Evolutionary conservation across 2,888 invertebrate genomes (phyloP).

Genomic region (Petrophora chlorosata): DNA sequence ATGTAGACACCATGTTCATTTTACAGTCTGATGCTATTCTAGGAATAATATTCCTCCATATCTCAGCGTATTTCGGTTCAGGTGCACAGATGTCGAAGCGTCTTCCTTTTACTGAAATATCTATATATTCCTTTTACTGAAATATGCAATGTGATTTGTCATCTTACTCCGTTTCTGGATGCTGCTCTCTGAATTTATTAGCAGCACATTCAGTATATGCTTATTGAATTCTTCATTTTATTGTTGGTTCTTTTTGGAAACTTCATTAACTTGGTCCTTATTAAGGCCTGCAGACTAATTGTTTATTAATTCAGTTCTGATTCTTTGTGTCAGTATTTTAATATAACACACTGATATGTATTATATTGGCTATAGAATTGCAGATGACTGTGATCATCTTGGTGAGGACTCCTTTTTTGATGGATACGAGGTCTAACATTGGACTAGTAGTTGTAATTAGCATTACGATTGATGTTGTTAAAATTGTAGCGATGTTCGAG

Average conservation of each 20-base stretch:
- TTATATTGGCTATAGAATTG: slow-evolving; percentile 36
- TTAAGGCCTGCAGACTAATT: slow-evolving; percentile 71
- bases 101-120: slow-evolving; percentile 58
- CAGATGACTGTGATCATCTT: slow-evolving; percentile 20
- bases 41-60: slow-evolving; percentile 78
- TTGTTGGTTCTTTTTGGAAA: too few species aligned
- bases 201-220: slow-evolving; percentile 33
- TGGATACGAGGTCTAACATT: slow-evolving; percentile 4
- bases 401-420: slow-evolving; percentile 34
- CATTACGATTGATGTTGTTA: not conserved
- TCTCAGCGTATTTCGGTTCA: slow-evolving; percentile 74
- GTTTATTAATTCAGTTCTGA: slow-evolving; percentile 57
- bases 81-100: slow-evolving; percentile 78
- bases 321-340: slow-evolving; percentile 63
- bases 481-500: not conserved
- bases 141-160: slow-evolving; percentile 58
- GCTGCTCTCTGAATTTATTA: slow-evolving; percentile 73
- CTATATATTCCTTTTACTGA: too few species aligned
- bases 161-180: slow-evolving; percentile 59
- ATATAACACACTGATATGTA: slow-evolving; percentile 33
- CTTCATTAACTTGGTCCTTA: slow-evolving; percentile 68
- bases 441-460: slow-evolving; percentile 1
- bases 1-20: slow-evolving; percentile 77
- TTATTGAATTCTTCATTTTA: too few species aligned
- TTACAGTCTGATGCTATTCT: slow-evolving; percentile 83